Percentiles rank a stretch among this genome's conserved stretches.
These are phyloP conservation scores for Triplophysa dalaica DNA, from an alignment of 2,113 vertebrate genomes.

Conservation along the genomic window DNA sequence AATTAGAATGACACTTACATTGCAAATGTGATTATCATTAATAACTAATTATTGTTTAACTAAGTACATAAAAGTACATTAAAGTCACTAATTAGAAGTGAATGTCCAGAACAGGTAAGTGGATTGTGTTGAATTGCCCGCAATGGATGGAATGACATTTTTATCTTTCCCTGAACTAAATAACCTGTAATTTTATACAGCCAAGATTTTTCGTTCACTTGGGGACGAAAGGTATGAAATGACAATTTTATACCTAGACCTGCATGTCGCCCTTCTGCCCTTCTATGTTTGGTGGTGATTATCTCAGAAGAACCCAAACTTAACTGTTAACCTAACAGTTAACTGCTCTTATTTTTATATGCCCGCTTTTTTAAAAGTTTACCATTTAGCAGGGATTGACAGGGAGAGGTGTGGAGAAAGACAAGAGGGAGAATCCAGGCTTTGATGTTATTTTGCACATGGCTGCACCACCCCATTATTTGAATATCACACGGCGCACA, in stretches of 20 bases:
- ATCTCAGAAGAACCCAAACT: slow-evolving; percentile 16
- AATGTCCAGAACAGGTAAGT: slow-evolving; percentile 38
- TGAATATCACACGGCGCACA: slow-evolving; percentile 58
- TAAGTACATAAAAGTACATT: not conserved
- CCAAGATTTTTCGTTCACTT: not conserved
- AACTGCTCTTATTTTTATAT: slow-evolving; percentile 14
- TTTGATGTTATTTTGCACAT: slow-evolving; percentile 59
- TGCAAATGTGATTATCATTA: not conserved
- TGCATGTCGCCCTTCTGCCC: not conserved
- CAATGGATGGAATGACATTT: slow-evolving; percentile 16
- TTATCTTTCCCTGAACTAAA: slow-evolving; percentile 12
- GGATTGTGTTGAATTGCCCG: slow-evolving; percentile 49
- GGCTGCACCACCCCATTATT: slow-evolving; percentile 55
- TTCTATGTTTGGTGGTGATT: slow-evolving; percentile 19
- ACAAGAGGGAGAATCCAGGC: slow-evolving; percentile 28
- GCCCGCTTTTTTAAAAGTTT: slow-evolving; percentile 30
- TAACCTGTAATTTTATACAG: slow-evolving; percentile 13
- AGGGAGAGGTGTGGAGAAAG: slow-evolving; percentile 7
- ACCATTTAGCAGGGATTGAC: slow-evolving; percentile 22
- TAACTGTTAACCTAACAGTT: not conserved
- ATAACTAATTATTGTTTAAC: not conserved
- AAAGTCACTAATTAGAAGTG: slow-evolving; percentile 44
- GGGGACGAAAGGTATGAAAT: not conserved
- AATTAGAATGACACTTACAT: not conserved
- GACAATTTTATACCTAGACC: not conserved